Evolutionary conservation across 2,797 vertebrate genomes (phyloP), one percentile per base, ranked within the genome.

Genomic region (Tinamus major): DNA sequence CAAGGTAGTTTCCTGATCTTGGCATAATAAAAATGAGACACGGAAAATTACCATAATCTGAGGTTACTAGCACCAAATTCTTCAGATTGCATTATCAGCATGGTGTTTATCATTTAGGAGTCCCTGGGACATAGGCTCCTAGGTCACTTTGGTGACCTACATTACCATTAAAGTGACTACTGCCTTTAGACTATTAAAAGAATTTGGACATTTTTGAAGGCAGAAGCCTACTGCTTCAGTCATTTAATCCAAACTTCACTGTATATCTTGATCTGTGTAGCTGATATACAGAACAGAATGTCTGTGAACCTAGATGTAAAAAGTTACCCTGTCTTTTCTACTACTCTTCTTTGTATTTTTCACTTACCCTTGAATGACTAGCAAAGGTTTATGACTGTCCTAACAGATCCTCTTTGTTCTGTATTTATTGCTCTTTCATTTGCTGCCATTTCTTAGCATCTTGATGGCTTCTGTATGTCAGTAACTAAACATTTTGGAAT

Each of bases 291-390:
- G 7, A 71, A 3, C 4, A 15, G n/a, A 29, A 21, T 65, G 20
- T 9, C 3, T 2, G 1, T 67, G 17, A 79, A 86, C 3, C 0
- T 33, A 42, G 10, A 9, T 1, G 0, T 19, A 18, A 83, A 79
- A 84, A 64, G 6, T 35, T 19, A 29, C 8, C 49, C 5, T 8
- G 0, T 10, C 21, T 82, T 80, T 90, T 65, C 10, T 68, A 16
- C 2, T 72, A 1, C 0, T 65, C 11, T 18, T 29, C n/a, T 78
- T 64, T 29, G 16, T 65, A 14, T 24, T 55, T 64, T 84, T 84
- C 56, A 23, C 29, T 77, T 77, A 33, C 2, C 14, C 2, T 26
- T 64, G 10, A 58, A 68, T 26, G 13, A 53, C 10, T 39, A 70
- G 55, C 39, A 69, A 59, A 4, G 3, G 13, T 74, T 9, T 42